phyloP scores from a whole-genome alignment of 2,888 invertebrate genomes.

The Isotomurus palustris region DNA sequence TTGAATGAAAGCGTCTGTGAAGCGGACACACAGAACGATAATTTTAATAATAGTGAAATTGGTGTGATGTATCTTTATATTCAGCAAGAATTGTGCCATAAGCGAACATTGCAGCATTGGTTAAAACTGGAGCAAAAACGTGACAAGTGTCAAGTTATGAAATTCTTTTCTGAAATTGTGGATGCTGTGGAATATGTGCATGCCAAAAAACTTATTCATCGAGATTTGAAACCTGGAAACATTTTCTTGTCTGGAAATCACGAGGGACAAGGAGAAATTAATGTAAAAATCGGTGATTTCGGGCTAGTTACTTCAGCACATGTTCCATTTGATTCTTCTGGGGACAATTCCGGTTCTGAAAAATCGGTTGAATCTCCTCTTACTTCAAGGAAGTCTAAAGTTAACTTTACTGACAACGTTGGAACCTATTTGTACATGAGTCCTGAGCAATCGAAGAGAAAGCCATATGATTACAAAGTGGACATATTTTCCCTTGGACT shows the following conservation, averaged over 20 bases:
- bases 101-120: conserved; percentile 89
- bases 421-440: conserved; percentile 98
- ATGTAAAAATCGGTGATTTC: conserved; percentile 88
- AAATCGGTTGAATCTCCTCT: too few species aligned
- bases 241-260: conserved; percentile 40
- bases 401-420: conserved; percentile 55
- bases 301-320: conserved; percentile 90
- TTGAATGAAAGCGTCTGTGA: too few species aligned
- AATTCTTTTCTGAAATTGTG: conserved; percentile 83
- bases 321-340: conserved; percentile 51
- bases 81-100: conserved; percentile 93
- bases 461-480: conserved; percentile 80
- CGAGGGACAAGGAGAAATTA: conserved; percentile 22
- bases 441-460: conserved; percentile 79
- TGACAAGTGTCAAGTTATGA: conserved; percentile 54
- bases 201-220: conserved; percentile 83
- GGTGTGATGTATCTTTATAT: conserved; percentile 67
- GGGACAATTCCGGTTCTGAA: conserved; percentile 11
- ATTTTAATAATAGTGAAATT: too few species aligned
- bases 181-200: conserved; percentile 96
- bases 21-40: too few species aligned
- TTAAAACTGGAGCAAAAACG: conserved; percentile 57
- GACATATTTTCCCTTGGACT: conserved; percentile 93
- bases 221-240: conserved; percentile 78
- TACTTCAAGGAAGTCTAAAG: conserved; percentile 47